phyloP scores from a whole-genome alignment of 1,140 invertebrate species.

The Drosophila ambigua region DNA sequence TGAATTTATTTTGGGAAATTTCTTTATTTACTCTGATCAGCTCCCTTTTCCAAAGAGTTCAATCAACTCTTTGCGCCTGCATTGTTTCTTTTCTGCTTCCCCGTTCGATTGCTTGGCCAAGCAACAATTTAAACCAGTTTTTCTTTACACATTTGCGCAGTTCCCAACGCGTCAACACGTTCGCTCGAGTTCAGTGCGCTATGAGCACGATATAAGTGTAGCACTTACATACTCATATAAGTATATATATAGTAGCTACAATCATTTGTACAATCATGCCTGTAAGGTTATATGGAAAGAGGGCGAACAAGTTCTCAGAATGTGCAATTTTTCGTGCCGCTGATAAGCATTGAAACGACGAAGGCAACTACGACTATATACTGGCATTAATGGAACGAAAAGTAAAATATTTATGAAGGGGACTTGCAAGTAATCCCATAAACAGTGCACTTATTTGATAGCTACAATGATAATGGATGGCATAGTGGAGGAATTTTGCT shows the following conservation, averaged over 20 bases:
- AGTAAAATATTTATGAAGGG: background rate
- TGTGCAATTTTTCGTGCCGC: constrained; percentile 22
- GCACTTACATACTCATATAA: background rate
- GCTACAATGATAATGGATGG: too few species aligned
- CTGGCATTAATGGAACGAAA: background rate
- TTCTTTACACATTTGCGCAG: constrained; percentile 33
- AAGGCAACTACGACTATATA: background rate
- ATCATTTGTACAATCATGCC: background rate
- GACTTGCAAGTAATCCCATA: too few species aligned
- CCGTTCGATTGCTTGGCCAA: constrained; percentile 12
- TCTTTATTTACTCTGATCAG: background rate
- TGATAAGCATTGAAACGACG: constrained; percentile 25
- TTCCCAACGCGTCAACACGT: constrained; percentile 1
- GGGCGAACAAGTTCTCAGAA: constrained; percentile 26
- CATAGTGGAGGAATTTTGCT: too few species aligned
- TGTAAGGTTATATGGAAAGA: constrained; percentile 1
- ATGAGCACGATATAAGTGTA: constrained; percentile 27
- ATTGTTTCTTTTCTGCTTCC: constrained; percentile 27
- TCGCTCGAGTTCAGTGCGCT: constrained; percentile 32
- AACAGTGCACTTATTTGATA: too few species aligned
- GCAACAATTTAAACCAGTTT: constrained; percentile 47
- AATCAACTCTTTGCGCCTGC: constrained; percentile 33
- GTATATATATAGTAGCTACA: background rate
- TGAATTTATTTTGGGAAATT: background rate
- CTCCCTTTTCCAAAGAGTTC: constrained; percentile 21